Conservation (phyloP, 2,113 vertebrate species). For the Amblyornis subalaris region DNA sequence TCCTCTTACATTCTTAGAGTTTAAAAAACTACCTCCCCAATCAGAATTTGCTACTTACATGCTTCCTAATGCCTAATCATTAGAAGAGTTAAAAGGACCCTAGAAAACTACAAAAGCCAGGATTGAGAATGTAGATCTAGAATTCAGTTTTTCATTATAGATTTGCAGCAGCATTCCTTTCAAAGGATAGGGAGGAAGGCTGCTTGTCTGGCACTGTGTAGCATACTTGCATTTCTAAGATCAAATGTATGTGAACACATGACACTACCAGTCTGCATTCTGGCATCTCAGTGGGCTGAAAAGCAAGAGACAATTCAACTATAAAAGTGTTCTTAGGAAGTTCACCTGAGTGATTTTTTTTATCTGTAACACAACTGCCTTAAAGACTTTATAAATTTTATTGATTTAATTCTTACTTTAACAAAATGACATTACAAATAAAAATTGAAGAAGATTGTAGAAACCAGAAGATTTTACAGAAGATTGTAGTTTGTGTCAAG, state of each 20-base stretch:
- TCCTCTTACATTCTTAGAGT: neutral
- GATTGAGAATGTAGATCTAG: neutral
- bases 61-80: neutral
- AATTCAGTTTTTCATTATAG: neutral
- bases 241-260: neutral
- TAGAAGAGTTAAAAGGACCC: neutral
- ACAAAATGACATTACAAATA: neutral
- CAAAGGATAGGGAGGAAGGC: neutral
- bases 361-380: neutral
- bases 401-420: neutral
- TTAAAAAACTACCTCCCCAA: neutral
- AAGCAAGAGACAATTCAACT: neutral
- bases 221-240: neutral
- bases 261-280: neutral
- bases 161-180: neutral
- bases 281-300: neutral
- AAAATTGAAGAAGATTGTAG: neutral
- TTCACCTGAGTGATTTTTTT: neutral
- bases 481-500: neutral
- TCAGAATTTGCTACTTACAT: neutral
- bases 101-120: neutral
- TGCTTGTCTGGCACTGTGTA: fast-evolving
- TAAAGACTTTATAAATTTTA: neutral
- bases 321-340: neutral
- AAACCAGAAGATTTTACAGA: neutral